Percentiles rank a stretch among this genome's conserved stretches.
Conservation (phyloP, 2,113 vertebrate species). For the Lepisosteus oculatus region DNA sequence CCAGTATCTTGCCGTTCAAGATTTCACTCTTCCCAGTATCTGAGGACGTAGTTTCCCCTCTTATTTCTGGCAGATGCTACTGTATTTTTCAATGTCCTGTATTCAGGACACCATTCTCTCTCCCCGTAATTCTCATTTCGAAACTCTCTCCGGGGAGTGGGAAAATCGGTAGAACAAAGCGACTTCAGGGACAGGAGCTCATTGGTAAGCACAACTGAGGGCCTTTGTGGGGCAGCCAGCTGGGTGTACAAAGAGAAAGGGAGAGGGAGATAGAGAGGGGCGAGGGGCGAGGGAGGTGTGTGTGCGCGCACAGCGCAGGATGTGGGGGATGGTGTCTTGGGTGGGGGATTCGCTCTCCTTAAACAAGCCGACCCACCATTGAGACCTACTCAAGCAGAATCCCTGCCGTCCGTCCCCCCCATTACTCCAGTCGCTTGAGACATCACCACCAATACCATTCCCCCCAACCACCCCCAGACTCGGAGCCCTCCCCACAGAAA, state of each 20-base stretch:
- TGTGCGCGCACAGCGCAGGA: slow-evolving; percentile 51
- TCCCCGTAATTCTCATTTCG: slow-evolving; percentile 35
- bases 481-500: slow-evolving; percentile 42
- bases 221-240: slow-evolving; percentile 73
- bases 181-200: slow-evolving; percentile 56
- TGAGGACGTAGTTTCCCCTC: background rate
- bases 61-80: background rate
- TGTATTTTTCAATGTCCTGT: slow-evolving; percentile 21
- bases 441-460: background rate
- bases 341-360: slow-evolving; percentile 34
- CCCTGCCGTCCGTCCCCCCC: slow-evolving; percentile 34
- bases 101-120: slow-evolving; percentile 15
- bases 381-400: slow-evolving; percentile 67
- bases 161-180: slow-evolving; percentile 75
- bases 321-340: slow-evolving; percentile 42
- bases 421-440: background rate
- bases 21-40: background rate
- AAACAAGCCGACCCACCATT: slow-evolving; percentile 53
- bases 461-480: background rate
- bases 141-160: slow-evolving; percentile 65
- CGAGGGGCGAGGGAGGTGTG: slow-evolving; percentile 55
- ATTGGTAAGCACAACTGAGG: slow-evolving; percentile 53
- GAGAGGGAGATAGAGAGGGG: slow-evolving; percentile 44
- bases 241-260: slow-evolving; percentile 68
- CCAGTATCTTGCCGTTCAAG: slow-evolving; percentile 12